phyloP scores from a whole-genome alignment of 2,113 vertebrate genomes.

The Gobiocypris rarus region DNA sequence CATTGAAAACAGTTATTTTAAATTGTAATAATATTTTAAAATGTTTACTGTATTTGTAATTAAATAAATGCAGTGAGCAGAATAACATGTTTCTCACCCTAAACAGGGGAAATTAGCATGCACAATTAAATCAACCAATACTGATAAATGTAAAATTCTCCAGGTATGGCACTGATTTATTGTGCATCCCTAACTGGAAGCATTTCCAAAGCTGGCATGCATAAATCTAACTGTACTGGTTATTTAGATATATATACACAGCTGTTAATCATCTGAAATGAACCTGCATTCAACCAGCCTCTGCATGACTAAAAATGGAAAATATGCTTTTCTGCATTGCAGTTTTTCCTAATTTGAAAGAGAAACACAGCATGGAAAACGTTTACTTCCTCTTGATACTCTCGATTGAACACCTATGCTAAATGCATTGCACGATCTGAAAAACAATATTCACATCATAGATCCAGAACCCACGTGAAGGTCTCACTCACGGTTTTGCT shows the following conservation, averaged over 20 bases:
- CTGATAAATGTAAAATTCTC: not conserved
- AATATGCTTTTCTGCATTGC: not conserved
- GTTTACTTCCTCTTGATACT: not conserved
- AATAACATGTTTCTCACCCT: too few relatives aligned
- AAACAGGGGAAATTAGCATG: not conserved
- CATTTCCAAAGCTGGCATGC: not conserved
- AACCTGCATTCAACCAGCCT: conserved; percentile 63
- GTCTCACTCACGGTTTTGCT: conserved; percentile 86
- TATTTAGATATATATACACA: not conserved
- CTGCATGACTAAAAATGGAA: conserved; percentile 72
- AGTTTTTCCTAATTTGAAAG: not conserved
- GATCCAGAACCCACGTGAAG: not conserved
- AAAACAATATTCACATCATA: too few relatives aligned
- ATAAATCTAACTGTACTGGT: not conserved
- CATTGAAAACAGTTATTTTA: too few relatives aligned
- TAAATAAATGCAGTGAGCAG: too few relatives aligned
- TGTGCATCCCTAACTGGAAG: not conserved
- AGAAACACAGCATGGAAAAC: not conserved
- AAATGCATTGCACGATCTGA: too few relatives aligned
- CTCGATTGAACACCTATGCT: too few relatives aligned
- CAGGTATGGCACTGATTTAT: not conserved
- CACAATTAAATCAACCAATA: not conserved
- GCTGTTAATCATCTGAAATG: conserved; percentile 52
- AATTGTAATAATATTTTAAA: too few relatives aligned
- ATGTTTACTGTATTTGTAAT: too few relatives aligned